Base-by-base conservation (phyloP, 2,113 vertebrate genomes). In the Copsychus sechellarum region DNA sequence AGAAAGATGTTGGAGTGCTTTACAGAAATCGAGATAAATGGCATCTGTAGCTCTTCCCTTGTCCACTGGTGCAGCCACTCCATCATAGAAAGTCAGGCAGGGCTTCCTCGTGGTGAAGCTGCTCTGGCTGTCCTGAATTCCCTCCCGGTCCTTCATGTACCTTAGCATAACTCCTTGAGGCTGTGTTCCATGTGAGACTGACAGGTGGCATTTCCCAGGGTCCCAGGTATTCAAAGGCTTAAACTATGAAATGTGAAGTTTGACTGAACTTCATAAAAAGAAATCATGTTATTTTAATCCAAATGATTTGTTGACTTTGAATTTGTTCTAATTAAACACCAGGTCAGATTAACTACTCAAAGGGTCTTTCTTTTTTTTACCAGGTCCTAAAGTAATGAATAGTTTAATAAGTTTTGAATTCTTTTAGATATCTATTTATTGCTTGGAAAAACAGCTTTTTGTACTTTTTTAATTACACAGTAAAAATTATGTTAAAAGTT, bases 361-460 rank as follows among this genome's bases (percentile, higher is more conserved):
- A 83, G 9, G 5, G 11, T 54, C 42, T 81, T 90, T 12, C 29
- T 47, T 90, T 80, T 79, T 82, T 88, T 73, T 33, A 61, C 34
- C 12, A 34, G 17, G 33, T 81, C 47, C 91, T 67, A 78, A 90
- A 77, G 23, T 58, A 88, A 70, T 78, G 20, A 78, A n/a, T 48
- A 51, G 9, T 78, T 88, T 88, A 62, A 22, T 74, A 86, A 91
- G 28, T 92, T 84, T 74, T 90, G 31, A 86, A 16, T 92, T 81
- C 18, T 94, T 92, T 72, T 51, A 48, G 83, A 14, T 9, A 50
- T 18, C 29, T 89, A 56, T 67, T 88, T 92, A 65, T 94, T 92
- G 56, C 60, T 91, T 93, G 62, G n/a, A 56, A 95, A 95, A 94
- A 48, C 54, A 80, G 51, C 65, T 91, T 95, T 88, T 95, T 88